Evolutionary conservation across 2,888 invertebrate genomes (phyloP).

Genomic region (Euzetes globulus): DNA sequence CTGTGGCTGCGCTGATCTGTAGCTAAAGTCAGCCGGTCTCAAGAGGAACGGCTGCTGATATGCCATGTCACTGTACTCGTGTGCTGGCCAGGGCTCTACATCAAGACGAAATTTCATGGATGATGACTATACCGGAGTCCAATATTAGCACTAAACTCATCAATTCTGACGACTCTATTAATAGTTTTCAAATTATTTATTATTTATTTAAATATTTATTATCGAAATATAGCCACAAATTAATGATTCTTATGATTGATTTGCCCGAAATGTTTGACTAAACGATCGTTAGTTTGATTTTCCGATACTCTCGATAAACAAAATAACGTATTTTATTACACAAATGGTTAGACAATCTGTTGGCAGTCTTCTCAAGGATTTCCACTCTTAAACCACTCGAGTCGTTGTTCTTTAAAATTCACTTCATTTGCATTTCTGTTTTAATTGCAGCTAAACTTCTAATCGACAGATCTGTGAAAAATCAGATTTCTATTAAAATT

Average conservation of each 20-base stretch:
- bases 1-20: slow-evolving; percentile 37
- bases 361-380: slow-evolving; percentile 4
- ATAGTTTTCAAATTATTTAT: neutral
- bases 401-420: neutral
- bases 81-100: slow-evolving; percentile 36
- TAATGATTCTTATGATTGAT: slow-evolving; percentile 11
- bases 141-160: slow-evolving; percentile 1
- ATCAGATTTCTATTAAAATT: no score
- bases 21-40: slow-evolving; percentile 62
- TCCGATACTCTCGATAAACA: neutral
- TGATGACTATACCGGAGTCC: neutral
- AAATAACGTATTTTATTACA: neutral
- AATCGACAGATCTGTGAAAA: no score
- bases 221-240: neutral
- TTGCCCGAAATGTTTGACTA: neutral
- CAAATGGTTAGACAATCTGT: neutral
- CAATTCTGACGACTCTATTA: neutral
- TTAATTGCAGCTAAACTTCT: no score
- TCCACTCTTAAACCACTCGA: slow-evolving; percentile 1
- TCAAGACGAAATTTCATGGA: slow-evolving; percentile 37
- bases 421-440: neutral
- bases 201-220: neutral
- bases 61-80: slow-evolving; percentile 55
- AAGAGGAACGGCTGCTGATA: slow-evolving; percentile 56
- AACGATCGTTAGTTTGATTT: neutral